Percentiles rank a stretch among this genome's conserved stretches.
Conservation (phyloP, 1,140 invertebrate species). For the Glomeris maerens region DNA sequence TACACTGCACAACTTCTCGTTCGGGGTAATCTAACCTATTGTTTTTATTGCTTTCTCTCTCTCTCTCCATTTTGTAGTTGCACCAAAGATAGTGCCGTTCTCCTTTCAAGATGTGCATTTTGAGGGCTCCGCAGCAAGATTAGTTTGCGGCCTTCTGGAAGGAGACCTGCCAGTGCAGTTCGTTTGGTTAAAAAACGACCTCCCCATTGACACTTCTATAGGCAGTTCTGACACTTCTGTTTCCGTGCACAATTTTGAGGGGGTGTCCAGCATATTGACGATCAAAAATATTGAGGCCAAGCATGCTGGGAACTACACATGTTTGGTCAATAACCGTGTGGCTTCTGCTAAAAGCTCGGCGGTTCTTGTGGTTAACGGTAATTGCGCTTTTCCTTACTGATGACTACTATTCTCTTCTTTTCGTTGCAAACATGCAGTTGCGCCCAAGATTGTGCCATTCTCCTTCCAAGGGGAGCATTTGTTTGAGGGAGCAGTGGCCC, state of each 20-base stretch:
- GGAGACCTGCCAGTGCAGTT: slow-evolving; percentile 1
- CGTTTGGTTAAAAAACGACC: not conserved
- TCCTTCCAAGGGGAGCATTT: slow-evolving; percentile 39
- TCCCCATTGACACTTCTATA: not conserved
- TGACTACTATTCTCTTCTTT: not conserved
- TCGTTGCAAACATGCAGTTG: slow-evolving; percentile 33
- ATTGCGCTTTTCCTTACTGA: too few relatives aligned
- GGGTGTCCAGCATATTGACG: slow-evolving; percentile 73
- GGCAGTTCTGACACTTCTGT: not conserved
- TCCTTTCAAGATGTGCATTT: not conserved
- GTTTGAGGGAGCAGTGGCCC: slow-evolving; percentile 49
- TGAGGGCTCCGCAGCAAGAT: slow-evolving; percentile 5
- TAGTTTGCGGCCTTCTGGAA: slow-evolving; percentile 1
- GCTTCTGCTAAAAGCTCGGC: slow-evolving; percentile 28
- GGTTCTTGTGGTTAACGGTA: slow-evolving; percentile 30
- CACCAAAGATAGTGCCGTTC: slow-evolving; percentile 6
- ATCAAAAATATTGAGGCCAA: slow-evolving; percentile 69
- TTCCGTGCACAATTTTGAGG: slow-evolving; percentile 43
- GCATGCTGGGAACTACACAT: slow-evolving; percentile 77
- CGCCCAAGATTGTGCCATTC: not conserved
- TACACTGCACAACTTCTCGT: slow-evolving; percentile 30
- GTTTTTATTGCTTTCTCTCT: too few relatives aligned
- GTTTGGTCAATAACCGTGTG: slow-evolving; percentile 47
- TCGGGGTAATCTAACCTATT: slow-evolving; percentile 24
- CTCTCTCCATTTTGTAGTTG: slow-evolving; percentile 3